A percentile compares a stretch with the other conserved stretches of the same genome.
These are phyloP conservation scores for Gymnocephalus cernua DNA, from an alignment of 2,113 vertebrate genomes.

Conservation along the genomic window DNA sequence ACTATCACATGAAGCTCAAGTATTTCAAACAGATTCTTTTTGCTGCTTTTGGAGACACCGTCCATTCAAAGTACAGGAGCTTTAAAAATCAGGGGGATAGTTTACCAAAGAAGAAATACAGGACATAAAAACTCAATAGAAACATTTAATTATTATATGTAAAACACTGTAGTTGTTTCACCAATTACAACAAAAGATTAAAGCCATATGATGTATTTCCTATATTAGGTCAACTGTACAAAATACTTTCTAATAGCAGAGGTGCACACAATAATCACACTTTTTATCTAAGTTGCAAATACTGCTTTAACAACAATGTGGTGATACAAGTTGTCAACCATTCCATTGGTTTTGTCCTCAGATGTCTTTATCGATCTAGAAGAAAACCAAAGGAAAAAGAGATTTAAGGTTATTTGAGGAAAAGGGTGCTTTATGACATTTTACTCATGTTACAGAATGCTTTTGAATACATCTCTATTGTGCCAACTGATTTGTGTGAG, in stretches of 20 bases:
- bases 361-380: neutral
- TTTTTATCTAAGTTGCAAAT: neutral
- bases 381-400: neutral
- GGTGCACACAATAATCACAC: neutral
- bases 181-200: neutral
- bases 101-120: neutral
- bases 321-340: neutral
- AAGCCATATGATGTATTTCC: neutral
- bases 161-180: neutral
- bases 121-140: too few relatives aligned
- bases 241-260: neutral
- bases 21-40: neutral
- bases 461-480: neutral
- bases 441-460: neutral
- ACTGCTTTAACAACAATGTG: neutral
- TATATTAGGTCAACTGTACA: neutral
- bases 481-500: neutral
- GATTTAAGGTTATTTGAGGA: neutral
- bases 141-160: neutral
- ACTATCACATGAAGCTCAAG: too few relatives aligned
- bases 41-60: neutral
- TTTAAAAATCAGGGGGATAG: neutral
- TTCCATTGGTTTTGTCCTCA: neutral
- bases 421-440: neutral
- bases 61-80: neutral